Percentiles rank a stretch among this genome's conserved stretches.
Evolutionary conservation across 37 sponge, comb jelly and placozoan species (phyloP).

Genomic region (Agelas oroides): DNA sequence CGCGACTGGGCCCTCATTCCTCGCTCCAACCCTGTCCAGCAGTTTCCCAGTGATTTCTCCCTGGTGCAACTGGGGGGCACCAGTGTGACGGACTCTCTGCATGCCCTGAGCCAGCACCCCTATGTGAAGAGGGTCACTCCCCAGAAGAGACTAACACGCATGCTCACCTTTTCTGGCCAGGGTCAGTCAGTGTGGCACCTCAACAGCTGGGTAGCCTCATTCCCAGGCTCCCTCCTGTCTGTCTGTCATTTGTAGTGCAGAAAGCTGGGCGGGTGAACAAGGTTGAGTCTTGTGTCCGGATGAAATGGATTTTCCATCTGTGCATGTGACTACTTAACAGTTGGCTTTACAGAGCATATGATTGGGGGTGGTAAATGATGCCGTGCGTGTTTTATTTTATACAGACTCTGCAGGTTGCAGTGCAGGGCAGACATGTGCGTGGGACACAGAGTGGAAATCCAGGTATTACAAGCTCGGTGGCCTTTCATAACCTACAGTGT

Average conservation of each 20-base stretch:
- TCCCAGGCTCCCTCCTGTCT: no score
- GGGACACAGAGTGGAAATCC: slow-evolving; percentile 46
- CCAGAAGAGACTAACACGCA: slow-evolving; percentile 71
- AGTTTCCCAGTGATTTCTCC: slow-evolving; percentile 89
- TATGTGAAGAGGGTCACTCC: slow-evolving; percentile 76
- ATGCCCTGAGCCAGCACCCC: slow-evolving; percentile 58
- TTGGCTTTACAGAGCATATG: no score
- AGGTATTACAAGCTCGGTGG: slow-evolving; percentile 11
- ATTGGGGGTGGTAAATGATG: no score
- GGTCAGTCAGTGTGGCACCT: neutral
- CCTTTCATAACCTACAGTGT: no score
- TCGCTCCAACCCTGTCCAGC: slow-evolving; percentile 65
- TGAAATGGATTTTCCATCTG: no score
- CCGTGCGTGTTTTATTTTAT: no score
- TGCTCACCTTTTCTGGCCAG: slow-evolving; percentile 21
- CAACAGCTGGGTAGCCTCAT: no score
- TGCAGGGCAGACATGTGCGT: slow-evolving; percentile 2
- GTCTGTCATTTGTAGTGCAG: no score
- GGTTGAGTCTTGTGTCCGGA: no score
- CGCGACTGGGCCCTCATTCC: slow-evolving; percentile 64
- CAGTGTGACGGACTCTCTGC: slow-evolving; percentile 18
- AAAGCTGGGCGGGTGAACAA: no score
- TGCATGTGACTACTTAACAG: no score
- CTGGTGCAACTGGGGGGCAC: slow-evolving; percentile 52
- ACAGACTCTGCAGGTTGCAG: neutral